Conservation (phyloP, 2,888 invertebrate genomes). For the Dryocosmus kuriphilus region DNA sequence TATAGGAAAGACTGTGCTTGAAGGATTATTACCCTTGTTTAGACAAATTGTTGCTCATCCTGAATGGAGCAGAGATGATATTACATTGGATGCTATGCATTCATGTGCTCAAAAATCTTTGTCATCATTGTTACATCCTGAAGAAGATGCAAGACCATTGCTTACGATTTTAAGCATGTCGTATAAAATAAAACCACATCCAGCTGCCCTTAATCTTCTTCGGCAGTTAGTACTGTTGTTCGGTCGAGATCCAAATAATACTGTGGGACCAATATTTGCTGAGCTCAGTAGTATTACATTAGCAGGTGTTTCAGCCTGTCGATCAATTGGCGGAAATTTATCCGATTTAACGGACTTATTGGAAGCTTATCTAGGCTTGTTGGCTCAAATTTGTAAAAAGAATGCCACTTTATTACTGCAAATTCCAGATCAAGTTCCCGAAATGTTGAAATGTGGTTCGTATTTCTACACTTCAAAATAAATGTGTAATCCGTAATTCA, state of each 20-base stretch:
- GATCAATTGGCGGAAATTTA: constrained; percentile 75
- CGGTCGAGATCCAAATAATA: constrained; percentile 74
- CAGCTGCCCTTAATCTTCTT: constrained; percentile 71
- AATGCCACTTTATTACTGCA: constrained; percentile 76
- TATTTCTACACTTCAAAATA: constrained; percentile 10
- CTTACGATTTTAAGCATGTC: constrained; percentile 62
- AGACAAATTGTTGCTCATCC: constrained; percentile 79
- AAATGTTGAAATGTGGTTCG: constrained; percentile 77
- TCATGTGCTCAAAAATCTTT: constrained; percentile 69
- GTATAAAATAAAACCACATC: constrained; percentile 78
- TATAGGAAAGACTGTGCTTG: constrained; percentile 74
- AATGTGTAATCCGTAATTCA: too few relatives aligned
- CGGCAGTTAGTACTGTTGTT: constrained; percentile 77
- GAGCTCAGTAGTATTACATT: constrained; percentile 70
- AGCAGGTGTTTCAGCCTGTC: constrained; percentile 68
- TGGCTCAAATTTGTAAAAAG: constrained; percentile 84
- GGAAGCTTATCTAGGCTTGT: constrained; percentile 84
- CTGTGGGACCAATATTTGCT: constrained; percentile 65
- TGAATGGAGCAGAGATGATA: constrained; percentile 82
- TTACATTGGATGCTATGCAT: constrained; percentile 82
- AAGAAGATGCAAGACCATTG: constrained; percentile 65
- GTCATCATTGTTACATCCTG: constrained; percentile 70
- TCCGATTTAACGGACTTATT: constrained; percentile 84
- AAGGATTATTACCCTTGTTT: constrained; percentile 80
- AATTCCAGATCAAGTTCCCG: constrained; percentile 74